phyloP scores from a whole-genome alignment of 2,113 vertebrate genomes.

The Reinhardtius hippoglossoides region DNA sequence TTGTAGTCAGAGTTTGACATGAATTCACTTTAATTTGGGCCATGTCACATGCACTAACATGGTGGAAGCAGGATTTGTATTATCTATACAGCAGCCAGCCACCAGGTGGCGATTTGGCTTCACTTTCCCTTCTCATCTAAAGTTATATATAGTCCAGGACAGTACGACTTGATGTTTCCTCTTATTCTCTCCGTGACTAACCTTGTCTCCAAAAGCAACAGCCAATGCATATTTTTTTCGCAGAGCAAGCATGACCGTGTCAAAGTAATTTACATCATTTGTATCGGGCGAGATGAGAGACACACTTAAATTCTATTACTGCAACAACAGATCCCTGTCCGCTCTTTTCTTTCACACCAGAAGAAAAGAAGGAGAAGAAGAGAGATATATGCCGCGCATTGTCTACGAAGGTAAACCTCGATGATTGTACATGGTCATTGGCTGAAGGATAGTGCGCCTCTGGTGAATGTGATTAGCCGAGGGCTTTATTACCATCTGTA shows the following conservation, averaged over 20 bases:
- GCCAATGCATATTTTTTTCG: not conserved
- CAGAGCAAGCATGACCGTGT: slow-evolving; percentile 44
- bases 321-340: slow-evolving; percentile 19
- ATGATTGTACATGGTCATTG: slow-evolving; percentile 59
- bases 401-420: slow-evolving; percentile 60
- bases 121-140: no score
- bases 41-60: no score
- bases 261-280: slow-evolving; percentile 51
- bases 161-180: not conserved
- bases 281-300: not conserved
- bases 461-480: slow-evolving; percentile 76
- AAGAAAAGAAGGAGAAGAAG: slow-evolving; percentile 13
- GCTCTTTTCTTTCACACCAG: not conserved
- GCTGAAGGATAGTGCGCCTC: slow-evolving; percentile 68
- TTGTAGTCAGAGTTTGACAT: no score
- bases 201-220: slow-evolving; percentile 18
- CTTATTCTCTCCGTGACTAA: slow-evolving; percentile 21
- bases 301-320: slow-evolving; percentile 21
- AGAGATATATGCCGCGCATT: slow-evolving; percentile 9
- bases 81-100: no score
- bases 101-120: no score
- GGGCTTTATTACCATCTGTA: slow-evolving; percentile 79
- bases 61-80: no score
- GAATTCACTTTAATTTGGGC: no score
- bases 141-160: not conserved